These are phyloP conservation scores for Myotis yumanensis DNA, from an alignment of 2,113 vertebrate species.

Conservation along the genomic window DNA sequence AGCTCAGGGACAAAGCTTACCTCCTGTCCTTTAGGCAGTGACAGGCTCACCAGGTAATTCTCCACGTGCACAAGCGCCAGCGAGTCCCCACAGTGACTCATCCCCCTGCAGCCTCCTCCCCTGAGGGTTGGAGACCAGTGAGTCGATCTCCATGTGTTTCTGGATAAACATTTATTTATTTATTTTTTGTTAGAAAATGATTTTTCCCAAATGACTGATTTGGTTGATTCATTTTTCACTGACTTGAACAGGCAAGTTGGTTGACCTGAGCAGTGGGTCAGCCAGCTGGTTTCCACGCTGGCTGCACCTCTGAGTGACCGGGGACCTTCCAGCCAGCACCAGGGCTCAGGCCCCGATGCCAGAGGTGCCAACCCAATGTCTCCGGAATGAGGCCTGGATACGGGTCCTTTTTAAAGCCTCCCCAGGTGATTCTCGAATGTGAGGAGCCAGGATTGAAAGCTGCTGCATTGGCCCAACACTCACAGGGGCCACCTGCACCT, in stretches of 20 bases:
- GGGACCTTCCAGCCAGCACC: fast-evolving
- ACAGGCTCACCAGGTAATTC: background rate
- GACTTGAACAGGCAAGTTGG: background rate
- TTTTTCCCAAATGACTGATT: background rate
- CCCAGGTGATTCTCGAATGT: background rate
- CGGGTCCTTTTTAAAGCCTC: background rate
- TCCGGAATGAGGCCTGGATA: background rate
- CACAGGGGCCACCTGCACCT: background rate
- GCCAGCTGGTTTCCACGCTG: fast-evolving
- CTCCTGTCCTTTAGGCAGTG: background rate
- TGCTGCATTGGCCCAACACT: background rate
- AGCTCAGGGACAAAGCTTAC: background rate
- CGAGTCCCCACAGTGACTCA: background rate
- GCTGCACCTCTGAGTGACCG: fast-evolving
- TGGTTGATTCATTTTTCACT: background rate
- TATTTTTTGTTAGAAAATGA: background rate
- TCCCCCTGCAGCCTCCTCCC: background rate
- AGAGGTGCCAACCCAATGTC: fast-evolving
- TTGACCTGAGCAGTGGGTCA: fast-evolving
- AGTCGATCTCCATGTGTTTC: background rate
- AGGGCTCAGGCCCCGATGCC: background rate
- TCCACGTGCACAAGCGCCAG: fast-evolving
- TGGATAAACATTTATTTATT: background rate
- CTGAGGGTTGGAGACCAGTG: too few relatives aligned
- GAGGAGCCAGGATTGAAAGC: background rate